Conservation (phyloP, 1,140 invertebrate species). For the Euura lappo region DNA sequence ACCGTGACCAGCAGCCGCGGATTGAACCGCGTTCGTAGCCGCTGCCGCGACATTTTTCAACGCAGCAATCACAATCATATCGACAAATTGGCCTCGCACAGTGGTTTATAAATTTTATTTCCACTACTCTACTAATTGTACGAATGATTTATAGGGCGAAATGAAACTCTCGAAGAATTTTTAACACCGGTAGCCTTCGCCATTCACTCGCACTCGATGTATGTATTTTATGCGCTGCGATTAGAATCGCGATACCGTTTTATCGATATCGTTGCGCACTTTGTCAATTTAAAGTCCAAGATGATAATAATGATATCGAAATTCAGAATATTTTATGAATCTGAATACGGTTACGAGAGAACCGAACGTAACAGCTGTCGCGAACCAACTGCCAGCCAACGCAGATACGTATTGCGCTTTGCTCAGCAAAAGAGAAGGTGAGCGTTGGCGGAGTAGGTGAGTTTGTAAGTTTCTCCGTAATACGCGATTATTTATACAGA, state of each 20-base stretch:
- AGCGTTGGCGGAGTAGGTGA: not conserved
- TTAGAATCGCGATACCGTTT: too few species aligned
- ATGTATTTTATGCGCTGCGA: too few species aligned
- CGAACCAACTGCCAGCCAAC: not conserved
- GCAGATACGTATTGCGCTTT: not conserved
- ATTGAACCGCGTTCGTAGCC: conserved; percentile 51
- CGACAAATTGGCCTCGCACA: not conserved
- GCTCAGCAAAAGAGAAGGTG: not conserved
- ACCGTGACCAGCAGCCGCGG: conserved; percentile 42
- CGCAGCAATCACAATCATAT: conserved; percentile 53
- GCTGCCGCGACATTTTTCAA: conserved; percentile 52
- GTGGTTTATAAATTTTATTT: too few species aligned
- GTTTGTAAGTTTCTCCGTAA: not conserved
- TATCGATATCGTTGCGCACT: too few species aligned
- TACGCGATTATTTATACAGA: not conserved
- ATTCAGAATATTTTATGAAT: too few species aligned
- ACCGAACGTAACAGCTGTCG: conserved; percentile 1
- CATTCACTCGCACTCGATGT: not conserved
- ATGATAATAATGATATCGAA: too few species aligned
- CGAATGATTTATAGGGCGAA: not conserved
- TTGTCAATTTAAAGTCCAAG: too few species aligned
- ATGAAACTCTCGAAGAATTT: not conserved
- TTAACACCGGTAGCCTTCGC: not conserved
- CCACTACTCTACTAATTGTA: too few species aligned
- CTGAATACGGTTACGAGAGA: not conserved